Conservation (phyloP, 2,113 vertebrate genomes). For the Puntigrus tetrazona region DNA sequence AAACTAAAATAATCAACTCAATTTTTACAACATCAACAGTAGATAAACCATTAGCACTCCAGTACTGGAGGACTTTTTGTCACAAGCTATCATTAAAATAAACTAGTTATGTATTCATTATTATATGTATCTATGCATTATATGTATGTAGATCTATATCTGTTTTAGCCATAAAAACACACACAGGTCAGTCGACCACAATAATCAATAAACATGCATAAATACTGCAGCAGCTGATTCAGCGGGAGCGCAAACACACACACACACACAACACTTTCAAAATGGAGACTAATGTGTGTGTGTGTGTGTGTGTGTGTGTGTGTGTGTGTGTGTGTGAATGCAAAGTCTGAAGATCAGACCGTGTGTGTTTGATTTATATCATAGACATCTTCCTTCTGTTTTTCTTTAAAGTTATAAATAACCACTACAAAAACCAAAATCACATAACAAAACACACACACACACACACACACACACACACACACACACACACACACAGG, state of each 20-base stretch:
- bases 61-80: background rate
- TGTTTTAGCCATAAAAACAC: background rate
- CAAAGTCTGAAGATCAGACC: background rate
- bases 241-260: too few species aligned
- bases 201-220: background rate
- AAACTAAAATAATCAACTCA: background rate
- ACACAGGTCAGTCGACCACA: background rate
- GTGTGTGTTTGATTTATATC: background rate
- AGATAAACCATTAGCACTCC: background rate
- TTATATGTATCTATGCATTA: background rate
- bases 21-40: background rate
- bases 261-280: background rate
- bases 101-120: background rate
- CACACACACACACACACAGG: background rate
- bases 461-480: background rate
- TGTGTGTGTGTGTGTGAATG: background rate
- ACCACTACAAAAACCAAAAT: background rate
- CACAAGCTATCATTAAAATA: background rate
- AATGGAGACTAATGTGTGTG: constrained; percentile 8
- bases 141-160: background rate
- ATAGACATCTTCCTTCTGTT: background rate
- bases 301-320: background rate
- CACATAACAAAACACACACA: too few species aligned
- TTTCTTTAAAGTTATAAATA: background rate
- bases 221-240: background rate